Evolutionary conservation across 2,888 invertebrate genomes (phyloP), one percentile per base, ranked within the genome.

Genomic region (Mayetiola destructor): DNA sequence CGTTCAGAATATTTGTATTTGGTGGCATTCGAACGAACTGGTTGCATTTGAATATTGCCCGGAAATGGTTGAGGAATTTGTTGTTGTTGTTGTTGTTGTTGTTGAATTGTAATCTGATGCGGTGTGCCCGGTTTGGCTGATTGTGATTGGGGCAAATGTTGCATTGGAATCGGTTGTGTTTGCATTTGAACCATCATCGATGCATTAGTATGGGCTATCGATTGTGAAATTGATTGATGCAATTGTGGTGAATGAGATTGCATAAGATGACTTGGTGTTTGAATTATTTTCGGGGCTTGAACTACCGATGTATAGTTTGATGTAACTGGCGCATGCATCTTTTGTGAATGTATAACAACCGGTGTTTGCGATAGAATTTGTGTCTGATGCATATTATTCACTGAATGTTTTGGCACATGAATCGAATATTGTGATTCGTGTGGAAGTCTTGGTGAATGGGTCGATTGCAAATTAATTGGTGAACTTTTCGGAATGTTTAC

Each of bases 401-500:
- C 30, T 12, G 55, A 42, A 29, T 55, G 58, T 18, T 53, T 42
- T 35, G 18, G 52, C 48, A 58, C 55, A 27, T 27, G 48, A 23
- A 42, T 56, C 39, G 56, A 36, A 48, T 21, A 29, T 16, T 23
- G 52, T 55, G 30, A 57, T 57, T 39, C 59, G 35, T 55, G 59
- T 12, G 53, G 18, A 12, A 42, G 59, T 18, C 66, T 65, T 30
- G 67, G 70, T 5, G 67, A 66, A 48, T 62, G 61, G 6, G 60
- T 18, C 36, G 58, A 65, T 9, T 16, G 18, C 23, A 37, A 14
- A 27, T 18, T 37, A 3, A n/a, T 23, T 20, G 55, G 37, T 18
- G 56, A 39, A 20, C 67, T 68, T 40, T 67, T 61, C 12, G 66
- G 69, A 60, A 71, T 69, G 53, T 69, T 72, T 2, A 72, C 69